Conservation (phyloP, 2,113 vertebrate species). For the Jacana jacana region DNA sequence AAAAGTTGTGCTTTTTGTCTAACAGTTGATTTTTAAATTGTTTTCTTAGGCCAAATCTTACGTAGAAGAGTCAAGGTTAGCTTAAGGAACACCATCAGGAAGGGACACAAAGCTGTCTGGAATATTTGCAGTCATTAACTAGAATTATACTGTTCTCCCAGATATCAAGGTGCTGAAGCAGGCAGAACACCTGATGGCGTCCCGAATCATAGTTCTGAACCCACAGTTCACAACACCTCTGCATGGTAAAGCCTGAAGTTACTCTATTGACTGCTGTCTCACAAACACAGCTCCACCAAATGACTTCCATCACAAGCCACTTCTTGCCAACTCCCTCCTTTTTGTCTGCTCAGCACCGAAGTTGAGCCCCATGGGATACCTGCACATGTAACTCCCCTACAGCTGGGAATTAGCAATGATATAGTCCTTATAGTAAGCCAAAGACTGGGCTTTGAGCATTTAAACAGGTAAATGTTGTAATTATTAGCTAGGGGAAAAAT, state of each 20-base stretch:
- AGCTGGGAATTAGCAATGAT: background rate
- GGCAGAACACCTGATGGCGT: conserved; percentile 8
- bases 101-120: background rate
- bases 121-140: background rate
- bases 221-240: background rate
- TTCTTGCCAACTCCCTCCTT: background rate
- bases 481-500: background rate
- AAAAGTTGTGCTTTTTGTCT: no score
- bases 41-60: background rate
- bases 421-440: background rate
- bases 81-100: background rate
- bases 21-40: background rate
- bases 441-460: background rate
- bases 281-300: background rate
- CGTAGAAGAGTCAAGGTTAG: background rate
- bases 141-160: background rate
- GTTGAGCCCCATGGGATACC: background rate
- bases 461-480: background rate
- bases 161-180: conserved; percentile 34
- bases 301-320: background rate
- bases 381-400: background rate
- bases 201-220: conserved; percentile 17
- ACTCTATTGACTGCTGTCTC: background rate
- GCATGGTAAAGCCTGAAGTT: background rate
- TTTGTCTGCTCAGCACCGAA: background rate